These are phyloP conservation scores for Dusona sp. DNA, from an alignment of 2,888 invertebrate species.

Conservation along the genomic window DNA sequence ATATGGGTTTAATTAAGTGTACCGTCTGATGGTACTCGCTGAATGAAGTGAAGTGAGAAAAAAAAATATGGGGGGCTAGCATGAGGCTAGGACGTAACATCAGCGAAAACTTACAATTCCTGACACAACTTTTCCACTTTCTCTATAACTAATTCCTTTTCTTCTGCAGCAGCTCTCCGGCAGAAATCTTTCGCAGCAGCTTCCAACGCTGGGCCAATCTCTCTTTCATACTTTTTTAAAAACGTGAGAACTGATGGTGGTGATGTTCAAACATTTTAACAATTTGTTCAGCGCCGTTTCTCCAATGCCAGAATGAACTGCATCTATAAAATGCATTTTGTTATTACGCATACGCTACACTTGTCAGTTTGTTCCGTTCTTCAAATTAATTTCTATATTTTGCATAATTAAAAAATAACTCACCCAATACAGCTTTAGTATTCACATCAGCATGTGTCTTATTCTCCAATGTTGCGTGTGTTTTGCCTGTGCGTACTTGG, in stretches of 20 bases:
- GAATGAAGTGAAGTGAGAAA: too few species aligned
- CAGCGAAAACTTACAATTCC: too few species aligned
- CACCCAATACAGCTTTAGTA: slow-evolving; percentile 58
- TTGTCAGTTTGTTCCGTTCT: neutral
- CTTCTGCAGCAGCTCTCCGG: too few species aligned
- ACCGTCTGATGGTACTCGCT: too few species aligned
- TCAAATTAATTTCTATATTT: slow-evolving; percentile 17
- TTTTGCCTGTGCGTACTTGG: slow-evolving; percentile 50
- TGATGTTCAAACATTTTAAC: slow-evolving; percentile 26
- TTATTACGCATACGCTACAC: neutral
- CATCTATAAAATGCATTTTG: too few species aligned
- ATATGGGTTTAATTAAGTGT: too few species aligned
- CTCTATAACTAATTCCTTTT: too few species aligned
- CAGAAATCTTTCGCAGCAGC: slow-evolving; percentile 13
- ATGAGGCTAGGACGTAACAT: too few species aligned
- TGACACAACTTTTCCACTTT: too few species aligned
- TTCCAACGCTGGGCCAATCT: slow-evolving; percentile 32
- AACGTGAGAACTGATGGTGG: slow-evolving; percentile 24
- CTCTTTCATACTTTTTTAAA: slow-evolving; percentile 34
- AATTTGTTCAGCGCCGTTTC: too few species aligned
- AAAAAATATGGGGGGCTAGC: too few species aligned
- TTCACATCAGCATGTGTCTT: slow-evolving; percentile 49
- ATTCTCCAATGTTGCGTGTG: slow-evolving; percentile 32
- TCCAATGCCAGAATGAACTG: too few species aligned
- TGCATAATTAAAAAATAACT: slow-evolving; percentile 15